These are phyloP conservation scores for Callinectes sapidus DNA, from an alignment of 2,888 invertebrate genomes.

Conservation along the genomic window DNA sequence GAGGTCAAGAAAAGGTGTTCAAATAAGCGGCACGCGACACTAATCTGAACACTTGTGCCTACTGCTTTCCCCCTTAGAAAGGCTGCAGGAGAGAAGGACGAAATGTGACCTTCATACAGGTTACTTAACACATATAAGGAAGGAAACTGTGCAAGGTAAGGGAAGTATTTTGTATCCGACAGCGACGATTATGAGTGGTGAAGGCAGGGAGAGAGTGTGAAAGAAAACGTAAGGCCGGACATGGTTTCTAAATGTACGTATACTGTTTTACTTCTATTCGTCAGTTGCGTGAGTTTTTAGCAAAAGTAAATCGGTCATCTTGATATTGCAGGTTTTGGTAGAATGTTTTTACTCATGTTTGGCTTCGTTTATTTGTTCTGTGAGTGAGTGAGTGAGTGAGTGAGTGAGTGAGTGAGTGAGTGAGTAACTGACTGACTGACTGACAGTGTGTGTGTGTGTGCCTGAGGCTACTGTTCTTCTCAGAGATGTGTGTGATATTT, in stretches of 20 bases:
- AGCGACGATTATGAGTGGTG: neutral
- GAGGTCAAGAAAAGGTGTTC: neutral
- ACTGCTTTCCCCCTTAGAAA: neutral
- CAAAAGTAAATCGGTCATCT: neutral
- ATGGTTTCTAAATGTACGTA: neutral
- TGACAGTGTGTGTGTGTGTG: neutral
- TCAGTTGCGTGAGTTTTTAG: neutral
- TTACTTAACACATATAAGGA: no score
- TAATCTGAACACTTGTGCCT: neutral
- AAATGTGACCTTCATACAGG: neutral
- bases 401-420: conserved; percentile 29
- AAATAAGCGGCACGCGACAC: neutral
- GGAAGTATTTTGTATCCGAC: neutral
- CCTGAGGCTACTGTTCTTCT: neutral
- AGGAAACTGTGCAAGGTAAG: no score
- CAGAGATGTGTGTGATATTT: neutral
- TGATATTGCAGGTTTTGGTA: neutral
- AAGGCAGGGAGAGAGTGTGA: neutral
- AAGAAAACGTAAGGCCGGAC: neutral
- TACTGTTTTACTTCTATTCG: neutral
- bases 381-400: conserved; percentile 32
- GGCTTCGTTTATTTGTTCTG: neutral
- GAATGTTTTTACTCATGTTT: neutral
- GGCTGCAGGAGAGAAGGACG: neutral
- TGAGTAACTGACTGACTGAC: conserved; percentile 4